Percentiles rank a stretch among this genome's conserved stretches.
phyloP scores from a whole-genome alignment of 2,113 vertebrate species.

The Anas platyrhynchos region DNA sequence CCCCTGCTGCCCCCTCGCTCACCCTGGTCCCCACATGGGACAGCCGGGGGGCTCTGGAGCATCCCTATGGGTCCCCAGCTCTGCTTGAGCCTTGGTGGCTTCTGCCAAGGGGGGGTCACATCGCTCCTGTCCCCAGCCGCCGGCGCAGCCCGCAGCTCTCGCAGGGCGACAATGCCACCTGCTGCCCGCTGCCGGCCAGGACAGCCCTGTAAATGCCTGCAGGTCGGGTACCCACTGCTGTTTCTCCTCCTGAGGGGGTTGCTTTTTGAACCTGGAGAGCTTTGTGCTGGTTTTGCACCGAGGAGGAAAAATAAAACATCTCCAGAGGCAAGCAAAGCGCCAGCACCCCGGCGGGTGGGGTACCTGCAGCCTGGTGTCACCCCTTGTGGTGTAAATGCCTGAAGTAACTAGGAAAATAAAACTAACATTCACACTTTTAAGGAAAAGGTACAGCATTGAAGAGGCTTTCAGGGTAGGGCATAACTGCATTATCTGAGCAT shows the following conservation, averaged over 20 bases:
- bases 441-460: too few species aligned
- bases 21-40: not conserved
- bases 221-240: not conserved
- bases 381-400: too few species aligned
- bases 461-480: too few species aligned
- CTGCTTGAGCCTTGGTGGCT: not conserved
- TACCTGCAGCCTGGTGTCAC: not conserved
- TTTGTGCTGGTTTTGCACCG: not conserved
- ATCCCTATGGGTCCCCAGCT: not conserved
- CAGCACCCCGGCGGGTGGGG: not conserved
- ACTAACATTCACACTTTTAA: too few species aligned
- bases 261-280: not conserved
- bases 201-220: not conserved
- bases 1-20: not conserved
- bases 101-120: not conserved
- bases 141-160: not conserved
- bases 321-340: not conserved
- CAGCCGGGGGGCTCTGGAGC: not conserved
- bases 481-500: too few species aligned
- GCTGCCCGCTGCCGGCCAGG: slow-evolving; percentile 38
- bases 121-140: not conserved
- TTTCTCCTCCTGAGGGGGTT: not conserved
- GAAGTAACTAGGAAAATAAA: too few species aligned
- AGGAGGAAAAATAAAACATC: not conserved
- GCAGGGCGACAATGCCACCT: slow-evolving; percentile 58